These are phyloP conservation scores for Synanthedon myopaeformis DNA, from an alignment of 2,888 invertebrate genomes.

Conservation along the genomic window DNA sequence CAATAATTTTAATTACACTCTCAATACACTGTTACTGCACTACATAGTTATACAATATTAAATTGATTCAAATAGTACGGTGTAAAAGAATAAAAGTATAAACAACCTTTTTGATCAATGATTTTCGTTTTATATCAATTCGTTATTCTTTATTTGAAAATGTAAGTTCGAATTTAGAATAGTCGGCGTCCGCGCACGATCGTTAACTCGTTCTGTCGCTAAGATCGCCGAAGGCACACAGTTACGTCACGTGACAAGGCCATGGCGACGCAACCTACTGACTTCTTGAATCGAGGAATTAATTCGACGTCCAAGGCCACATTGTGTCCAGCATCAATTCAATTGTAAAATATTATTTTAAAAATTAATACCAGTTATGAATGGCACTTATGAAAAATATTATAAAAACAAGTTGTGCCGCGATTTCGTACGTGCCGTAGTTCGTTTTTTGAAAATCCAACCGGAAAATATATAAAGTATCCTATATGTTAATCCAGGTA, in stretches of 20 bases:
- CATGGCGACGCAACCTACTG: conserved; percentile 31
- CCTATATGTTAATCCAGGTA: no score
- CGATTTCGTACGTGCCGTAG: no score
- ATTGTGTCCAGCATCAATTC: not conserved
- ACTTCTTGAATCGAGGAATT: conserved; percentile 38
- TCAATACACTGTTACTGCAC: not conserved
- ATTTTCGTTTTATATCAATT: not conserved
- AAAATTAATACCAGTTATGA: no score
- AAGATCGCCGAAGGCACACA: conserved; percentile 34
- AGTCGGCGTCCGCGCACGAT: conserved; percentile 36
- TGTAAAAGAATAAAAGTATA: not conserved
- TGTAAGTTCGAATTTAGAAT: conserved; percentile 17
- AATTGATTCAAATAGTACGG: no score
- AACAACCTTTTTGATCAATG: not conserved
- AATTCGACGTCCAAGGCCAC: conserved; percentile 34
- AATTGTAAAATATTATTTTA: not conserved
- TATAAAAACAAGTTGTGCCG: no score
- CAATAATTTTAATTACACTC: not conserved
- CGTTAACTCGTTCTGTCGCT: conserved; percentile 27
- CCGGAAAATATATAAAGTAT: no score
- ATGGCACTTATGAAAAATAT: no score
- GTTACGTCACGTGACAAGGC: conserved; percentile 51
- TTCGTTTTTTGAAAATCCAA: no score
- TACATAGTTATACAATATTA: not conserved
- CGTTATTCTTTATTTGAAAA: conserved; percentile 1